phyloP scores from a whole-genome alignment of 2,797 vertebrate genomes.

The Lerista edwardsae region DNA sequence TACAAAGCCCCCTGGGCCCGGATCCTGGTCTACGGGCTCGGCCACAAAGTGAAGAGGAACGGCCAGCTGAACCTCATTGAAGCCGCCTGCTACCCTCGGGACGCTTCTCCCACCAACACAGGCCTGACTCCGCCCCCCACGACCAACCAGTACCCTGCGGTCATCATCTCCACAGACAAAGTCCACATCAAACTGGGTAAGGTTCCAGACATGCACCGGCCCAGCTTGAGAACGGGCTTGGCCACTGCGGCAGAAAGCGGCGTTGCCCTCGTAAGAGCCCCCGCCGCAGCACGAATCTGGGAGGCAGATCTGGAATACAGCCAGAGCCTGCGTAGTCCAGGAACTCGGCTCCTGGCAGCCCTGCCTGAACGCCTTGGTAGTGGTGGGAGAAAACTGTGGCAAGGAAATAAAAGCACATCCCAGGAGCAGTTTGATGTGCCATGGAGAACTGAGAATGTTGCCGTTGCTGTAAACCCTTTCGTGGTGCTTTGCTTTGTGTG shows the following conservation, averaged over 20 bases:
- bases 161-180: slow-evolving; percentile 95
- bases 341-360: background rate
- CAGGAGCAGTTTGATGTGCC: too few relatives aligned
- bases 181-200: slow-evolving; percentile 95
- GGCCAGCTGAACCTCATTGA: slow-evolving; percentile 97
- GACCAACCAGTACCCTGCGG: slow-evolving; percentile 94
- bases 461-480: too few relatives aligned
- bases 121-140: slow-evolving; percentile 95
- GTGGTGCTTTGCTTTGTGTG: too few relatives aligned
- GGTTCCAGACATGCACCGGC: accelerated
- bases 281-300: background rate
- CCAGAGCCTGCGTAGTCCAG: background rate
- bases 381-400: too few relatives aligned
- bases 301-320: background rate
- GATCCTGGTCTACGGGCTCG: slow-evolving; percentile 94
- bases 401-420: too few relatives aligned
- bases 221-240: background rate
- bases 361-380: too few relatives aligned
- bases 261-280: background rate
- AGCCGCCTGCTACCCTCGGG: slow-evolving; percentile 92
- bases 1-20: slow-evolving; percentile 98
- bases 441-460: too few relatives aligned
- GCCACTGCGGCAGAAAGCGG: accelerated
- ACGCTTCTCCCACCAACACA: slow-evolving; percentile 98
- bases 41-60: slow-evolving; percentile 94